Percentiles rank a stretch among this genome's conserved stretches.
These are phyloP conservation scores for Ophion costatus DNA, from an alignment of 2,888 invertebrate genomes.

Conservation along the genomic window DNA sequence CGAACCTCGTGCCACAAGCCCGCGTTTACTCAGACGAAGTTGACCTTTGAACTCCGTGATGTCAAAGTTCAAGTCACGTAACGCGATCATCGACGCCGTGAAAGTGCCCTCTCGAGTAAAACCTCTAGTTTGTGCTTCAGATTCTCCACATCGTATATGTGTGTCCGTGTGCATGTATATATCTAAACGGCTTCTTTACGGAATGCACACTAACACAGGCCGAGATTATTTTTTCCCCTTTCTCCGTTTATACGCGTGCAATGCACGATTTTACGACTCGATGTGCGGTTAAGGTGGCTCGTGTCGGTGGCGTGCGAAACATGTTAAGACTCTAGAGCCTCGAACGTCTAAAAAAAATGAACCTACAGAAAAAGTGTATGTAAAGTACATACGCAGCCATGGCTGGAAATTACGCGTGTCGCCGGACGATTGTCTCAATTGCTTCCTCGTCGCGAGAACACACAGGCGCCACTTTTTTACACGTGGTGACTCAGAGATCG, in stretches of 20 bases:
- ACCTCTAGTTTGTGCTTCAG: slow-evolving; percentile 14
- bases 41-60: slow-evolving; percentile 37
- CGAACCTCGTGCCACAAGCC: neutral
- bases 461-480: neutral
- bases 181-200: slow-evolving; percentile 9
- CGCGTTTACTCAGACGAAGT: neutral
- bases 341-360: neutral
- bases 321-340: neutral
- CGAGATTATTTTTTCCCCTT: neutral
- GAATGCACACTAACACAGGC: neutral
- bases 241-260: neutral
- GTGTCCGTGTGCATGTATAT: neutral
- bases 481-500: neutral
- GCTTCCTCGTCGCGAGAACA: neutral
- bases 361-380: neutral
- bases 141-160: neutral
- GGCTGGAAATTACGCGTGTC: neutral
- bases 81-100: slow-evolving; percentile 28
- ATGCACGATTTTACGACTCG: neutral
- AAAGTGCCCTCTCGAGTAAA: slow-evolving; percentile 44
- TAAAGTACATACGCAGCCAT: neutral
- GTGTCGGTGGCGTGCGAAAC: neutral
- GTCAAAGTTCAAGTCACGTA: slow-evolving; percentile 59
- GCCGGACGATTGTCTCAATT: neutral
- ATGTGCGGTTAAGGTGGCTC: neutral